Evolutionary conservation across 2,888 invertebrate species (phyloP), one percentile per base, ranked within the genome.

Genomic region (Litoditis marina): DNA sequence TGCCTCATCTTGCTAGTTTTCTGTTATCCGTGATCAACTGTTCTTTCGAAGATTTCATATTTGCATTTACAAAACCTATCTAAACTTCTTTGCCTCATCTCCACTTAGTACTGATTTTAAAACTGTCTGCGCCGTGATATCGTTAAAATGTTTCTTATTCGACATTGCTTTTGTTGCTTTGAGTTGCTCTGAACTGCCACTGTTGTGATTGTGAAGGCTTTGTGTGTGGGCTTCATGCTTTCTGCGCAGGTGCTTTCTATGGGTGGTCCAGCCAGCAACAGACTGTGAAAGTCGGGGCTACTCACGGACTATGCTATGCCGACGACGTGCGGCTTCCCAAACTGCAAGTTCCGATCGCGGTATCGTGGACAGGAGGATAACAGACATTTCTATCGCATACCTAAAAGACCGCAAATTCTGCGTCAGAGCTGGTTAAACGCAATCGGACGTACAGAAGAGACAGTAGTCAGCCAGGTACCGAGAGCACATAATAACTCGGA

Each of bases 311-410:
- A 47, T 61, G 51, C 49, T 56, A 84, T 84, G 84, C 84, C 84
- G 58, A 84, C 84, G 54, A 84, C 84, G 65, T 84, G 84, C 67
- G 84, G 84, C 64, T 84, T 84, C 74, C 84, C 84, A 63, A 85
- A 84, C 69, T 85, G 84, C 77, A 84, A 85, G 74, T 81, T 81
- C 62, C 80, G 81, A 28, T 81, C 81, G 34, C 66, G 81, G 30
- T 85, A 84, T 59, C 82, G 84, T 53, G 84, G 84, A 50, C 82
- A 83, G 52, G 84, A 84, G 67, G 84, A 85, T 72, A 84, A 83
- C 68, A 82, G 84, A 5, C 84, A 85, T 71, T 85, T 85, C 76
- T 85, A 85, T 73, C 83, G 84, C 42, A 84, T 84, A 13, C 84
- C 84, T 27, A 84, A 84, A 78, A 77, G 84, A 50, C 84, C 84